Evolutionary conservation across 2,888 invertebrate genomes (phyloP).

Genomic region (Aspidiotus destructor): DNA sequence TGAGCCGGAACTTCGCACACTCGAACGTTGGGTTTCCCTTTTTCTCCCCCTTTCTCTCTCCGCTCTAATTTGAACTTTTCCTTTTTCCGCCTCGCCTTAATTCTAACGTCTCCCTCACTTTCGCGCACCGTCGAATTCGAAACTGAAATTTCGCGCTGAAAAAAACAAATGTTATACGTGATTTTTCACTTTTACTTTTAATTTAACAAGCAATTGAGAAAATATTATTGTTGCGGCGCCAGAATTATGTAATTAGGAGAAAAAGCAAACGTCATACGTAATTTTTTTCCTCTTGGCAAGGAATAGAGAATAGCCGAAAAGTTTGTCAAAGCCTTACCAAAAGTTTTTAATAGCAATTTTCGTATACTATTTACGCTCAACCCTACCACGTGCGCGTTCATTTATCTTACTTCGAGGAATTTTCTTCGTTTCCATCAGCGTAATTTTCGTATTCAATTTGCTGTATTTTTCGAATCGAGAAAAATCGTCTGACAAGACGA

Average conservation of each 20-base stretch:
- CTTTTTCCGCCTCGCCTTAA: neutral
- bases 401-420: neutral
- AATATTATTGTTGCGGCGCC: too few relatives aligned
- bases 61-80: neutral
- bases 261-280: too few relatives aligned
- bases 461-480: constrained; percentile 2
- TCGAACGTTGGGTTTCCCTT: constrained; percentile 10
- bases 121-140: neutral
- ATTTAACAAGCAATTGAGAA: neutral
- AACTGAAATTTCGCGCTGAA: constrained; percentile 3
- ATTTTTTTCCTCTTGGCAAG: too few relatives aligned
- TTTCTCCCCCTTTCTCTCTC: constrained; percentile 4
- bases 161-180: constrained; percentile 13
- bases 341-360: too few relatives aligned
- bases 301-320: too few relatives aligned
- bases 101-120: neutral
- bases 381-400: neutral
- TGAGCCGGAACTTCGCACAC: constrained; percentile 27
- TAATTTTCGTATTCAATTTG: constrained; percentile 7
- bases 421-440: neutral
- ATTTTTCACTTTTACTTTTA: constrained; percentile 7
- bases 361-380: too few relatives aligned
- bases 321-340: too few relatives aligned
- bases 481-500: constrained; percentile 9
- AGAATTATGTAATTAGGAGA: too few relatives aligned